Evolutionary conservation across 2,797 vertebrate genomes (phyloP).

Genomic region (Mallotus villosus): DNA sequence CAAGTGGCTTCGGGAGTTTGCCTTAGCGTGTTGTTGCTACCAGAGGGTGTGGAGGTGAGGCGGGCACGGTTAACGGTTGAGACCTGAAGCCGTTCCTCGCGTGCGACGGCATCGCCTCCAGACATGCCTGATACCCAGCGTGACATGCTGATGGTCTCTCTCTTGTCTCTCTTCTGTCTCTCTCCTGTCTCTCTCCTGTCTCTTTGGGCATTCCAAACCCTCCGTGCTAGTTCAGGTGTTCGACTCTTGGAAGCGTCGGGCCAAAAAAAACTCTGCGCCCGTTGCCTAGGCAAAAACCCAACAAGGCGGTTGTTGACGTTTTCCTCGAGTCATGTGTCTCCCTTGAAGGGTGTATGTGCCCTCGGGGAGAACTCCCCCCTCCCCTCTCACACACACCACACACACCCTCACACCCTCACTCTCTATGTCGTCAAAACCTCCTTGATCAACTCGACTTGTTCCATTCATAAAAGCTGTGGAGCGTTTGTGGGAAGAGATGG

Average conservation of each 20-base stretch:
- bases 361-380: not conserved
- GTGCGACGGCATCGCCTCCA: constrained; percentile 6
- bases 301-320: constrained; percentile 19
- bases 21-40: not conserved
- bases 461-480: constrained; percentile 44
- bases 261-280: constrained; percentile 11
- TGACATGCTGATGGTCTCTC: constrained; percentile 23
- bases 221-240: constrained; percentile 12
- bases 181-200: too few species aligned
- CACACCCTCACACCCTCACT: constrained; percentile 1
- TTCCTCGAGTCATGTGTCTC: not conserved
- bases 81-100: constrained; percentile 19
- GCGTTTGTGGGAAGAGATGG: not conserved
- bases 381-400: constrained; percentile 5
- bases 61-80: constrained; percentile 18
- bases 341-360: not conserved
- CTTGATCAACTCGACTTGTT: constrained; percentile 48
- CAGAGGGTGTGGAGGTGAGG: constrained; percentile 6
- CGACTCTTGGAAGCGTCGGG: not conserved
- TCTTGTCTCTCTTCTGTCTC: not conserved
- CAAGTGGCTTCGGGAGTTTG: not conserved
- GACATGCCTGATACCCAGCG: constrained; percentile 18
- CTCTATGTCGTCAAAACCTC: constrained; percentile 13
- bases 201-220: too few species aligned
- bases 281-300: constrained; percentile 25